Evolutionary conservation across 2,797 vertebrate genomes (phyloP), one percentile per base, ranked within the genome.

Genomic region (Aratinga solstitialis): DNA sequence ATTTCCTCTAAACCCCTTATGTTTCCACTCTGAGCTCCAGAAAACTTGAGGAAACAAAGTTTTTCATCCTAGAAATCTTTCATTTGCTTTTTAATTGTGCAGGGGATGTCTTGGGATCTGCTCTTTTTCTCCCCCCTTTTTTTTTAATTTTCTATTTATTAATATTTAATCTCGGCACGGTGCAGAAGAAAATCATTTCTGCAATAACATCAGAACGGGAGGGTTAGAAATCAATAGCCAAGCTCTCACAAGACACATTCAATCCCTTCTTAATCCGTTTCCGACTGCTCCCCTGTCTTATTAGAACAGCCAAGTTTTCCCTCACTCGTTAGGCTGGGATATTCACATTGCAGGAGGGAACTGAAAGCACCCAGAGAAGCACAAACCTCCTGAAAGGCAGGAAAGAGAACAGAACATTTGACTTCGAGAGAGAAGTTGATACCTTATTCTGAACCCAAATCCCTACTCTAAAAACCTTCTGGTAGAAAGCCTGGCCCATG

Each of bases 161-260:
- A 96, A 95, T 94, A 95, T 97, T 96, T 97, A 94, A 95, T 94
- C 88, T 96, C 91, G 34, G 47, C 84, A 86, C 6, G 4, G 87
- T 45, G 89, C 75, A 93, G 92, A 90, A 80, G 92, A 94, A 96
- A 95, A 95, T 95, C 18, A 82, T 93, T 92, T 93, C 82, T 93
- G 92, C 90, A 87, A 90, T 86, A 94, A 95, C 43, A 59, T 81
- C 90, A 86, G 90, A 81, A 89, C 75, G 68, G 22, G n/a, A 92
- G 83, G 83, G 75, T 90, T 90, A 86, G 89, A 95, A 95, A 84
- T 96, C 95, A 82, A 75, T 88, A 79, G 91, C 94, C 91, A 91
- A 76, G 94, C 84, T 96, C 95, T 96, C 95, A 90, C 86, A 96
- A 97, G 96, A 87, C 88, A 80, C 48, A 67, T 80, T 79, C 91